Evolutionary conservation across 1,140 invertebrate genomes (phyloP), one percentile per base, ranked within the genome.

Genomic region (Bilobella aurantiaca): DNA sequence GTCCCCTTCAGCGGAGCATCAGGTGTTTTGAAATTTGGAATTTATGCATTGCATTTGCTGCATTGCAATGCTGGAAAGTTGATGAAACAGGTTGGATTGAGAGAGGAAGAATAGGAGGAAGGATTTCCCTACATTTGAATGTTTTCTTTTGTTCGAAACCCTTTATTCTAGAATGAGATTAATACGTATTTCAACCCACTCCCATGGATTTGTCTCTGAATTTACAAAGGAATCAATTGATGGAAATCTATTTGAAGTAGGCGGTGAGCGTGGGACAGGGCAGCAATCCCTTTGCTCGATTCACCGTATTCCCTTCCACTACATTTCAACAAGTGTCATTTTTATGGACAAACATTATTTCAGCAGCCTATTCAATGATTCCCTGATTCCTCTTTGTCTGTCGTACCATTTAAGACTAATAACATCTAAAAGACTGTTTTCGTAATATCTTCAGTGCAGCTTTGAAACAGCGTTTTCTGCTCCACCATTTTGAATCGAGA

Each of bases 11-110:
- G 49, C 5, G 23, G 21, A 53, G 49, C 5, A 53, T 53, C 49
- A 53, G 49, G 49, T 53, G 49, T 53, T 53, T 53, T 53, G 49
- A 12, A 53, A 53, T 53, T 53, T 53, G 49, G 23, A 23, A n/a
- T n/a, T n/a, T n/a, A n/a, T 12, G 49, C 12, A 53, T 53, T 53
- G 49, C 8, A 53, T 12, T 53, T 5, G 25, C 25, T 53, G 49
- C 8, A 53, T 12, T 53, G 49, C 49, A 53, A 53, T 53, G 5
- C 49, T 3, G 23, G 18, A 42, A 42, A n/a, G n/a, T n/a, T n/a
- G 37, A 12, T 42, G 8, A 42, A 53, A 53, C 49, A 53, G 49
- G 49, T 53, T 53, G 49, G 3, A 42, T 42, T 42, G 8, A 12
- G 8, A 42, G 8, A n/a, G 37, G n/a, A 8, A 42, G 8, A 12